Evolutionary conservation across 1,140 invertebrate genomes (phyloP), one percentile per base, ranked within the genome.

Genomic region (Cotesia typhae): DNA sequence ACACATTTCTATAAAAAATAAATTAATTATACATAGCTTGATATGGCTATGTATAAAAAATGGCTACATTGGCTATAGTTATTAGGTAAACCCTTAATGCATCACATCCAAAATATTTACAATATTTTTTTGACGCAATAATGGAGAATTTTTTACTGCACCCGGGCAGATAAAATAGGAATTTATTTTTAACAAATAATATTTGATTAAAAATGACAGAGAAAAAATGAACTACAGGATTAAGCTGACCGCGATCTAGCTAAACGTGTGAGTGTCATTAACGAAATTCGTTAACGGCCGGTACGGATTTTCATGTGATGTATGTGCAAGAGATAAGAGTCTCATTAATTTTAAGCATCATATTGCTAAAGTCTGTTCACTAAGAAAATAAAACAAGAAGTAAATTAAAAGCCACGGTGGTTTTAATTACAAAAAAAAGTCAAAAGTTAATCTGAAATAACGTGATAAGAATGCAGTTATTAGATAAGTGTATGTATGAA

Each of bases 261-360:
- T 67, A 70, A 76, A 71, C 66, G 74, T 71, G 75, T 73, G 72
- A 77, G 78, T 77, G 76, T 80, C 77, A 75, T 80, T 79, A 78
- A 76, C 74, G 75, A 80, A 78, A 67, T 80, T 80, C 77, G 79
- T 80, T 79, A 79, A 78, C 77, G 76, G 75, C 74, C 52, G 28
- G 7, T 9, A 14, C 51, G 51, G 52, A 37, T 67, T 67, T n/a
- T 20, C 20, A 20, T 14, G 28, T 67, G 52, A 67, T 67, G 37
- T 55, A 67, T 14, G 52, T 37, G 9, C 52, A 17, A 3, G 51
- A 67, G 66, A 67, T 67, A 67, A 67, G 52, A 51, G 52, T 55
- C 28, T 37, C 66, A 57, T 67, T 67, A 67, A 67, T 67, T 67
- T 67, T 38, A 14, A 65, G 38, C 63, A 65, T 65, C 63, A 65